A percentile compares a stretch with the other conserved stretches of the same genome.
These are phyloP conservation scores for Limnephilus rhombicus DNA, from an alignment of 2,888 invertebrate genomes.

Conservation along the genomic window DNA sequence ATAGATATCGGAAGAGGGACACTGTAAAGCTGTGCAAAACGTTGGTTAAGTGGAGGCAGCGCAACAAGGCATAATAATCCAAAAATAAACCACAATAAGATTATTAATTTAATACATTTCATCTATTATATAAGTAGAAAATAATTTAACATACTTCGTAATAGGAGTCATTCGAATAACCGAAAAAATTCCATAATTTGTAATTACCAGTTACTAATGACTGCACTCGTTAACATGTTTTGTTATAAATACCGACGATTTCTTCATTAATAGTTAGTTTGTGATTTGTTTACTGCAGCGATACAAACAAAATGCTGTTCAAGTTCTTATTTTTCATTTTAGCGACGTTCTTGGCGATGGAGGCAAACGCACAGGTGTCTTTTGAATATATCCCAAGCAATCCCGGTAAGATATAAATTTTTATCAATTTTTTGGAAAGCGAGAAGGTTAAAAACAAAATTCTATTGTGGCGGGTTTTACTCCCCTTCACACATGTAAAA, in stretches of 20 bases:
- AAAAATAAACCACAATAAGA: too few species aligned
- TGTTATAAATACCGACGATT: not conserved
- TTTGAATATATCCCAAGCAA: not conserved
- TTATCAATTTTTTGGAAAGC: too few species aligned
- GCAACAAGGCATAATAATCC: too few species aligned
- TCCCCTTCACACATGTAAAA: too few species aligned
- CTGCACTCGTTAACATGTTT: not conserved
- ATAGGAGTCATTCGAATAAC: not conserved
- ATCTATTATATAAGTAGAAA: too few species aligned
- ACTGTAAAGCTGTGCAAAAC: too few species aligned
- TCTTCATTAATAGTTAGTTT: not conserved
- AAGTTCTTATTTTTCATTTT: conserved; percentile 1
- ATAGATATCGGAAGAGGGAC: too few species aligned
- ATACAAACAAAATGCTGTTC: not conserved
- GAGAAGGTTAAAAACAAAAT: too few species aligned
- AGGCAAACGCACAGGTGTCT: not conserved
- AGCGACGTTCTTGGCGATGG: not conserved
- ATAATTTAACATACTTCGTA: not conserved
- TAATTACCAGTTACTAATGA: not conserved
- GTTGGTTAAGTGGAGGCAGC: too few species aligned
- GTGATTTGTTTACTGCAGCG: not conserved
- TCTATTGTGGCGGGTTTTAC: too few species aligned
- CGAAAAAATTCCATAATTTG: not conserved
- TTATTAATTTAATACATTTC: too few species aligned
- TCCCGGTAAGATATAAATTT: not conserved